These are phyloP conservation scores for Synanceia verrucosa DNA, from an alignment of 2,797 vertebrate genomes.

Conservation along the genomic window DNA sequence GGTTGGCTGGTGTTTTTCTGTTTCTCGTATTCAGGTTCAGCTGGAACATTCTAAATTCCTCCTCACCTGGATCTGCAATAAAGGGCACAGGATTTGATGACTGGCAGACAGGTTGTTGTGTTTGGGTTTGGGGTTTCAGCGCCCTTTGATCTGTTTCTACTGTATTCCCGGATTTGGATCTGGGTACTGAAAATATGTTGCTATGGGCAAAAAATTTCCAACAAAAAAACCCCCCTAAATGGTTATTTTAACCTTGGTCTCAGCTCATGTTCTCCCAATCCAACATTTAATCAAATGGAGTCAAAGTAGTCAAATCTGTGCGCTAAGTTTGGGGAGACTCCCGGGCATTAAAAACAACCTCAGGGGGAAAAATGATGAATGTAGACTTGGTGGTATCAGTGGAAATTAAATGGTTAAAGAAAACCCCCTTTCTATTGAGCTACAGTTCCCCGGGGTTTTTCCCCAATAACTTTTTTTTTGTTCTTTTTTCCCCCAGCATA, in stretches of 20 bases:
- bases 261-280: conserved; percentile 19
- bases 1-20: conserved; percentile 16
- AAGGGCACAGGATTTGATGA: conserved; percentile 20
- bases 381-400: neutral
- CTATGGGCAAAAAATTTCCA: conserved; percentile 59
- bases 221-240: conserved; percentile 54
- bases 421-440: too few relatives aligned
- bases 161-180: conserved; percentile 33
- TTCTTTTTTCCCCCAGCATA: too few relatives aligned
- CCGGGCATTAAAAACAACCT: neutral
- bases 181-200: conserved; percentile 46
- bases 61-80: conserved; percentile 5
- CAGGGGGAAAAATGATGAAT: neutral
- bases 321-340: neutral
- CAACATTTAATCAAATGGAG: neutral
- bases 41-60: conserved; percentile 31
- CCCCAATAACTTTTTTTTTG: too few relatives aligned
- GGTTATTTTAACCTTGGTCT: conserved; percentile 9
- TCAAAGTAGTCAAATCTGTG: neutral
- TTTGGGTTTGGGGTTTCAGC: neutral
- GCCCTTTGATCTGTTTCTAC: conserved; percentile 47
- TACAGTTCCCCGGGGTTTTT: too few relatives aligned
- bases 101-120: conserved; percentile 15
- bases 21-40: conserved; percentile 57
- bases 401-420: too few relatives aligned